These are phyloP conservation scores for Drosophila insularis DNA, from an alignment of 1,140 invertebrate genomes.

Conservation along the genomic window DNA sequence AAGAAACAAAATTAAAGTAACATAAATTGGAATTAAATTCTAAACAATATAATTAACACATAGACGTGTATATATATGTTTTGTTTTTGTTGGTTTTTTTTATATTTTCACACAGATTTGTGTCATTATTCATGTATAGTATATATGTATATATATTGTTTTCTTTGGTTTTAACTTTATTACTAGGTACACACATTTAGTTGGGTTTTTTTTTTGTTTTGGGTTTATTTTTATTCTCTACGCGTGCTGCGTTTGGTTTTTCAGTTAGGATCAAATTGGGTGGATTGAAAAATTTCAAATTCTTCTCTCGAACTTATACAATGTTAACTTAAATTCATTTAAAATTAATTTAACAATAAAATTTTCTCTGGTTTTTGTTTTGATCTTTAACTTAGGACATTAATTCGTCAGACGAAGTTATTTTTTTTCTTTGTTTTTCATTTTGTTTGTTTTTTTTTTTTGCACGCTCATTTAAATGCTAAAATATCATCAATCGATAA, in stretches of 20 bases:
- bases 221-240: constrained; percentile 15
- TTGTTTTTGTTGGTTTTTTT: not conserved
- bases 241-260: constrained; percentile 43
- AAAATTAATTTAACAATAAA: constrained; percentile 68
- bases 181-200: constrained; percentile 61
- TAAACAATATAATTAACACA: not conserved
- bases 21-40: not conserved
- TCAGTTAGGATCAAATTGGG: not conserved
- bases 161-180: constrained; percentile 16
- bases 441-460: constrained; percentile 14
- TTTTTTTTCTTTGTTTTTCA: constrained; percentile 6
- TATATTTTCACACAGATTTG: constrained; percentile 32
- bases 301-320: constrained; percentile 16
- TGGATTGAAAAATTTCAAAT: not conserved
- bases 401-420: constrained; percentile 62
- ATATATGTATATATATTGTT: constrained; percentile 8
- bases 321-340: constrained; percentile 29
- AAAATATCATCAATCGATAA: constrained; percentile 34
- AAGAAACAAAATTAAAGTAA: constrained; percentile 5
- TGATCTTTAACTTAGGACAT: constrained; percentile 35
- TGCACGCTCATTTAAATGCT: constrained; percentile 60
- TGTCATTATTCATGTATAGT: not conserved
- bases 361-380: not conserved
- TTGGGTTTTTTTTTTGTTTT: constrained; percentile 31
- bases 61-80: constrained; percentile 17